Evolutionary conservation across 2,797 vertebrate species (phyloP).

Genomic region (Silurus lanzhouensis): DNA sequence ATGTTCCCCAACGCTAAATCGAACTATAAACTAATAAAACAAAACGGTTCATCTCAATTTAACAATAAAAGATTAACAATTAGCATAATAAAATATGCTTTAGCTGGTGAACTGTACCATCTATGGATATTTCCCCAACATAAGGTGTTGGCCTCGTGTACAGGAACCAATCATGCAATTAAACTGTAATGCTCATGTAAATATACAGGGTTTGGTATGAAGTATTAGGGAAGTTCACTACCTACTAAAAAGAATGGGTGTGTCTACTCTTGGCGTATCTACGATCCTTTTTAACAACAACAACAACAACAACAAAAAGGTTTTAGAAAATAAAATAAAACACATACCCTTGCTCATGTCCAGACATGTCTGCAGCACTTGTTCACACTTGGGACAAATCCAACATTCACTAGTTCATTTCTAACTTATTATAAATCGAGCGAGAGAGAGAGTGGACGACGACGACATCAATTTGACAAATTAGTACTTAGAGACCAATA

Average conservation of each 20-base stretch:
- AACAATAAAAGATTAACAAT: background rate
- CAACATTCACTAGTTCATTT: background rate
- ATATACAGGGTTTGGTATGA: background rate
- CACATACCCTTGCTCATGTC: background rate
- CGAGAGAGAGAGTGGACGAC: background rate
- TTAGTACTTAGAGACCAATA: background rate
- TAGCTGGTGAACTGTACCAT: too few relatives aligned
- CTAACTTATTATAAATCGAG: background rate
- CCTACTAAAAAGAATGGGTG: background rate
- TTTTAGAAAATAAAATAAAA: too few relatives aligned
- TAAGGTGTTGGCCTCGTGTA: too few relatives aligned
- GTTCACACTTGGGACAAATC: conserved; percentile 6
- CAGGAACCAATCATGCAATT: background rate
- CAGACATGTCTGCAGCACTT: conserved; percentile 22
- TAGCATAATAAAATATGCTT: background rate
- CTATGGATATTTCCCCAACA: background rate
- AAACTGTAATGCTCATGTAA: background rate
- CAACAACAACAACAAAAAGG: too few relatives aligned
- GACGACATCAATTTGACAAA: background rate
- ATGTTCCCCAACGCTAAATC: background rate
- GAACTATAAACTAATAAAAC: background rate
- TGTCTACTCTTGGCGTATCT: background rate
- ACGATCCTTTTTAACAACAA: background rate
- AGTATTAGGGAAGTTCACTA: background rate
- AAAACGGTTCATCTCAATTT: background rate